Evolutionary conservation across 2,888 invertebrate species (phyloP).

Genomic region (Nasonovia ribisnigri): DNA sequence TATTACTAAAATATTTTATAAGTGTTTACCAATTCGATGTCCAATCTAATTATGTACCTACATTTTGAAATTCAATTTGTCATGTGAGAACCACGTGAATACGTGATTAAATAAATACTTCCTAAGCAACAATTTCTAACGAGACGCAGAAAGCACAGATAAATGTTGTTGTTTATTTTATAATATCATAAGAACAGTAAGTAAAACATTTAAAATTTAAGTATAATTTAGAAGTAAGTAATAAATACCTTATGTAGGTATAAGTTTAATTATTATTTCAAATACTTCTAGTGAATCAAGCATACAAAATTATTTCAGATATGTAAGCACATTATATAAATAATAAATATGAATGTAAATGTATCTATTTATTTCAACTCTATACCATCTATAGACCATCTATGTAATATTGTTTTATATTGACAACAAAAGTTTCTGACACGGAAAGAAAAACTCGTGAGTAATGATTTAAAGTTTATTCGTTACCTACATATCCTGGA

Average conservation of each 20-base stretch:
- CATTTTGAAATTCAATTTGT: background rate
- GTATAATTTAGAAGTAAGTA: background rate
- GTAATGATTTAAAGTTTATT: background rate
- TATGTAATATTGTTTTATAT: background rate
- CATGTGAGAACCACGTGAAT: background rate
- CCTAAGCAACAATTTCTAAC: background rate
- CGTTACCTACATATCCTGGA: background rate
- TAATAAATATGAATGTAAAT: background rate
- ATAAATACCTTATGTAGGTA: background rate
- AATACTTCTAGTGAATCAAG: background rate
- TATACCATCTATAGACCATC: too few species aligned
- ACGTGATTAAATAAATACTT: background rate
- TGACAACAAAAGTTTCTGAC: background rate
- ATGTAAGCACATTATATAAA: background rate
- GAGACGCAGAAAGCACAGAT: background rate
- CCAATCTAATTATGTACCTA: background rate
- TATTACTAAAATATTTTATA: background rate
- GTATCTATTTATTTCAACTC: background rate
- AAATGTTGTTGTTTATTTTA: background rate
- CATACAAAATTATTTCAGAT: background rate
- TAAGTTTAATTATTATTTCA: background rate
- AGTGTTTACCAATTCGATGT: background rate
- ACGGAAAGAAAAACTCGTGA: background rate
- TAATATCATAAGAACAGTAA: background rate
- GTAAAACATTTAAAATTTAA: background rate